Conservation (phyloP, 2,113 vertebrate species). For the Perca flavescens region DNA sequence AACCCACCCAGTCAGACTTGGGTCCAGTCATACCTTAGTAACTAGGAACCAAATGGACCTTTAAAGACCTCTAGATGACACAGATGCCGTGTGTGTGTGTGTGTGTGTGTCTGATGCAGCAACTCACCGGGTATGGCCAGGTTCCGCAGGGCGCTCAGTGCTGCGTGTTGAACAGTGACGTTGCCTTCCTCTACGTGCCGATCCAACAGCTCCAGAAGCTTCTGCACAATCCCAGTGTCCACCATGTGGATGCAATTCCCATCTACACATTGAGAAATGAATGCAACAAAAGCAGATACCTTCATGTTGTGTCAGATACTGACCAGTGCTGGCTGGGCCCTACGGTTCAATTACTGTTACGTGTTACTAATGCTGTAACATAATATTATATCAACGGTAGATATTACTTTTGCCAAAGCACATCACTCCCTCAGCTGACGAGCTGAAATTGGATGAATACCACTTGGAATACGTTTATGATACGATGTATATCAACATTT, state of each 20-base stretch:
- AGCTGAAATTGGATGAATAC: background rate
- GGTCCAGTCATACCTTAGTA: too few species aligned
- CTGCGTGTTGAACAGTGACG: constrained; percentile 96
- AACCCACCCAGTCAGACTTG: too few species aligned
- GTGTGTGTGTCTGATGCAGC: background rate
- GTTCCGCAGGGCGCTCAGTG: constrained; percentile 95
- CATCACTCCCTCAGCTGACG: background rate
- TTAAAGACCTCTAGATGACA: background rate
- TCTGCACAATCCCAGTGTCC: constrained; percentile 96
- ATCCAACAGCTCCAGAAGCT: constrained; percentile 93
- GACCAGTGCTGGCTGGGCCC: background rate
- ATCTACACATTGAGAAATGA: constrained; percentile 78
- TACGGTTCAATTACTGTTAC: background rate
- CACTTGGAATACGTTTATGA: background rate
- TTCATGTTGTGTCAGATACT: background rate
- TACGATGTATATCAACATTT: background rate
- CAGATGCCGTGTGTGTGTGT: background rate
- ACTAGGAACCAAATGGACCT: background rate
- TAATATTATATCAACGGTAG: background rate
- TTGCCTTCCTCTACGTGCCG: constrained; percentile 96
- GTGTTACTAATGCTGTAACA: background rate
- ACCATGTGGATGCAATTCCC: constrained; percentile 99
- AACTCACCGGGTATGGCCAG: constrained; percentile 95
- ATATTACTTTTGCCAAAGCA: background rate
- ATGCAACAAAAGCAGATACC: background rate